These are phyloP conservation scores for Threskiornis aethiopicus DNA, from an alignment of 2,797 vertebrate genomes.

Conservation along the genomic window DNA sequence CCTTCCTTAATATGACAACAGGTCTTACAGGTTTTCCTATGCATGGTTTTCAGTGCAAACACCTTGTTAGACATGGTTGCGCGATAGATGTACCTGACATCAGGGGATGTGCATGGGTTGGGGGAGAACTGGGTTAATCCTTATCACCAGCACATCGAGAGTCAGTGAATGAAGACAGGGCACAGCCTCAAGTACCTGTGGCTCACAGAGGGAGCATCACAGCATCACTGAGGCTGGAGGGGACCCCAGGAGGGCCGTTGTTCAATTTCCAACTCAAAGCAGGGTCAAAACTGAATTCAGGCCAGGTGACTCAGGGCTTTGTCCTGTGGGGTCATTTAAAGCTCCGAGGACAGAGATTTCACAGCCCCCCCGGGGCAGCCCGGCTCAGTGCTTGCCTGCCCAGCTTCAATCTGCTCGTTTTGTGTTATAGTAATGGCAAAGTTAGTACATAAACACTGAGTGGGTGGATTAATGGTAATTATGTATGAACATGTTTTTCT, in stretches of 20 bases:
- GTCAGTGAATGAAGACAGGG: neutral
- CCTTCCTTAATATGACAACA: neutral
- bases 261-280: neutral
- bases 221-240: neutral
- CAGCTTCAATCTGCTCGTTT: neutral
- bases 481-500: neutral
- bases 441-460: neutral
- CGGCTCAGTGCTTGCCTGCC: neutral
- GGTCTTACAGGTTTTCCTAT: neutral
- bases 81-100: neutral
- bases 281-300: neutral
- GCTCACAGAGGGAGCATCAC: neutral
- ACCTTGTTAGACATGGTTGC: neutral
- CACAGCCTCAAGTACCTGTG: neutral
- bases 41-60: neutral
- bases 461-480: neutral
- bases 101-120: fast-evolving
- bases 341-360: neutral
- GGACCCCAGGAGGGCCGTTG: neutral
- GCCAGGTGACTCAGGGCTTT: neutral
- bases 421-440: neutral
- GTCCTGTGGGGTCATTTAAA: neutral
- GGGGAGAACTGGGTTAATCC: neutral
- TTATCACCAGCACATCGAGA: neutral
- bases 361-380: neutral